Conservation (phyloP, 2,888 invertebrate genomes). For the Vandiemenella viatica region DNA sequence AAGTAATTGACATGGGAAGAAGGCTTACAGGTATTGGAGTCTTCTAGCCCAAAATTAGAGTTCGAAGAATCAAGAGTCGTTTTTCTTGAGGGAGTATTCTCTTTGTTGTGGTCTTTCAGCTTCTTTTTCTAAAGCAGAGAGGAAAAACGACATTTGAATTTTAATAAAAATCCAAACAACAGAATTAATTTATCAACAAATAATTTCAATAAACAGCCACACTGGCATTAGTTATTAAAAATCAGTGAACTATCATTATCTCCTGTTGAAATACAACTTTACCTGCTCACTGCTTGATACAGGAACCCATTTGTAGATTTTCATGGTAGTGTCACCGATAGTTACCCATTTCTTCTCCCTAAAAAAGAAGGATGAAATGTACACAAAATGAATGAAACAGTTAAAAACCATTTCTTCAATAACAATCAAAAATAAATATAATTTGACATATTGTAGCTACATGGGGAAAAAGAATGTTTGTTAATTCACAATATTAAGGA, state of each 20-base stretch:
- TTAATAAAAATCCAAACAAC: neutral
- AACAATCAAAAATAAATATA: neutral
- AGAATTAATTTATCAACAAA: neutral
- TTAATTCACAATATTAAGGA: too few species aligned
- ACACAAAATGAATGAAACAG: neutral
- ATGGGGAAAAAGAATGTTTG: too few species aligned
- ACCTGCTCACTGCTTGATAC: constrained; percentile 60
- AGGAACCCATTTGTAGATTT: constrained; percentile 98
- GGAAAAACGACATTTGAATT: constrained; percentile 2
- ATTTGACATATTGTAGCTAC: too few species aligned
- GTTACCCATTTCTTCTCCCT: constrained; percentile 99
- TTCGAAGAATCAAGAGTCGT: constrained; percentile 53
- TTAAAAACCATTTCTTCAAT: neutral
- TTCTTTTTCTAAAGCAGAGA: constrained; percentile 41
- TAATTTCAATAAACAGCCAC: neutral
- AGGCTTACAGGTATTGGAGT: constrained; percentile 78
- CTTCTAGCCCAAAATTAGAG: constrained; percentile 74
- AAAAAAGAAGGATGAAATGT: constrained; percentile 19
- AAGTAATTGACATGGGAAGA: too few species aligned
- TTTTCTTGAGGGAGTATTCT: constrained; percentile 55
- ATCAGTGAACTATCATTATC: neutral
- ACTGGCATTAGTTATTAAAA: neutral
- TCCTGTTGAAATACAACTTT: constrained; percentile 4
- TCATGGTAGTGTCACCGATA: constrained; percentile 95
- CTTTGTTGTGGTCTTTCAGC: constrained; percentile 59